Percentiles rank a stretch among this genome's conserved stretches.
Conservation (phyloP, 2,888 invertebrate genomes). For the Microdon myrmicae region DNA sequence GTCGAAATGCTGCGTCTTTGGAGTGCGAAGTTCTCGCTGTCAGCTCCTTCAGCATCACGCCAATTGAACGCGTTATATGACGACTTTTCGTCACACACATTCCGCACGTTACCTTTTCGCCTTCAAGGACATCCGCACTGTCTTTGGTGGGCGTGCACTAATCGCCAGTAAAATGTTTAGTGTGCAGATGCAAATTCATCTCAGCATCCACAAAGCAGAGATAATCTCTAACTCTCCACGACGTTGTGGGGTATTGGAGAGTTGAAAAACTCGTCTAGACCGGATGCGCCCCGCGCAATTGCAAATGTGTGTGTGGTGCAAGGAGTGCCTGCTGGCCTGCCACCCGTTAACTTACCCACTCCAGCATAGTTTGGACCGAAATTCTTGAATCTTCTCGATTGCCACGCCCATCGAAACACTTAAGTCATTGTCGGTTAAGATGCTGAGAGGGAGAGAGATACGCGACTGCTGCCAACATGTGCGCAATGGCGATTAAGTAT, state of each 20-base stretch:
- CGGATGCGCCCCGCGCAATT: conserved; percentile 45
- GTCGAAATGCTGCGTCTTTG: no score
- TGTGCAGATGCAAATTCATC: conserved; percentile 5
- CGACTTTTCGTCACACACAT: conserved; percentile 7
- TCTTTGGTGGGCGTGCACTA: conserved; percentile 37
- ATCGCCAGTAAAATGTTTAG: conserved; percentile 1
- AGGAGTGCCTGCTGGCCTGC: conserved; percentile 2
- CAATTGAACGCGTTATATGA: no score
- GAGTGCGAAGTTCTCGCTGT: no score
- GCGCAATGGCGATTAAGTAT: conserved; percentile 46
- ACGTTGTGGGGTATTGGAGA: no score
- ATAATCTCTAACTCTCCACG: conserved; percentile 43
- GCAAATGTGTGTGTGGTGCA: background rate
- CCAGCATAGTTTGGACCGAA: no score
- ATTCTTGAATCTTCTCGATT: no score
- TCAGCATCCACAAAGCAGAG: background rate
- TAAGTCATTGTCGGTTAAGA: no score
- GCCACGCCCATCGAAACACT: no score
- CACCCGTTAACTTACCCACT: no score
- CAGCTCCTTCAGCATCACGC: no score
- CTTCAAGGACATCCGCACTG: conserved; percentile 2
- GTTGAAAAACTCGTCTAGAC: conserved; percentile 46
- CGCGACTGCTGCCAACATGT: conserved; percentile 21
- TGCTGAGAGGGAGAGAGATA: conserved; percentile 18
- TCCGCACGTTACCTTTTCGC: background rate